These are phyloP conservation scores for Sesamia inferens DNA, from an alignment of 2,888 invertebrate genomes.

Conservation along the genomic window DNA sequence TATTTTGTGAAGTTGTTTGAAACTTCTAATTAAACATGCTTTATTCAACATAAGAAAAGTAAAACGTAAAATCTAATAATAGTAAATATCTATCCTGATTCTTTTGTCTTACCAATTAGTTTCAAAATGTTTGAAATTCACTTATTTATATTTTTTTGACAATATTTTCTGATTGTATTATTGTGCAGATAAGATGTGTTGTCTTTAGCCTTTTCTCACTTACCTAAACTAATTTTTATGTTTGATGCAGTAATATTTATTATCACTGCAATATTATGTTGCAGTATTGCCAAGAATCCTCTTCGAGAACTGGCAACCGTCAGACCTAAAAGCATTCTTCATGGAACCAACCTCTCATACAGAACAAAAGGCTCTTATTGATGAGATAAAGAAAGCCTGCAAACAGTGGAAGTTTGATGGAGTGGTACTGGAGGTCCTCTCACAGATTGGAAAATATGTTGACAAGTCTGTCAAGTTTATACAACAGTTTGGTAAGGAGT, in stretches of 20 bases:
- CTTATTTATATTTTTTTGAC: neutral
- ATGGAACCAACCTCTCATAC: conserved; percentile 91
- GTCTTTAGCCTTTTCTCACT: neutral
- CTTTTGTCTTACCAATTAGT: neutral
- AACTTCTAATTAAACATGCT: neutral
- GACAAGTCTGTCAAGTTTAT: conserved; percentile 92
- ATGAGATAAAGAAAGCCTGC: conserved; percentile 92
- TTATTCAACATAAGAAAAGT: neutral
- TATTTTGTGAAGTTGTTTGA: neutral
- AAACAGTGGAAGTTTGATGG: conserved; percentile 96
- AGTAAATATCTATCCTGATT: neutral
- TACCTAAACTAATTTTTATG: neutral
- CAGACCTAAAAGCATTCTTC: conserved; percentile 94
- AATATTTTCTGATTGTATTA: neutral
- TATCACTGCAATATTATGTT: conserved; percentile 65
- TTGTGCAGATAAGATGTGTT: neutral
- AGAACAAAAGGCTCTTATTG: conserved; percentile 92
- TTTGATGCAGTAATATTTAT: neutral
- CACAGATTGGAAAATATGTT: conserved; percentile 92
- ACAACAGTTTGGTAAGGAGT: conserved; percentile 89
- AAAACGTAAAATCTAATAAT: too few relatives aligned
- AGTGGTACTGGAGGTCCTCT: conserved; percentile 97
- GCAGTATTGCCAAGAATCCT: conserved; percentile 96
- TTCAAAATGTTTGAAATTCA: neutral
- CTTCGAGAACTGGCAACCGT: conserved; percentile 95